Base-by-base conservation (phyloP, 2,888 invertebrate species). In the Elaeidobius kamerunicus region DNA sequence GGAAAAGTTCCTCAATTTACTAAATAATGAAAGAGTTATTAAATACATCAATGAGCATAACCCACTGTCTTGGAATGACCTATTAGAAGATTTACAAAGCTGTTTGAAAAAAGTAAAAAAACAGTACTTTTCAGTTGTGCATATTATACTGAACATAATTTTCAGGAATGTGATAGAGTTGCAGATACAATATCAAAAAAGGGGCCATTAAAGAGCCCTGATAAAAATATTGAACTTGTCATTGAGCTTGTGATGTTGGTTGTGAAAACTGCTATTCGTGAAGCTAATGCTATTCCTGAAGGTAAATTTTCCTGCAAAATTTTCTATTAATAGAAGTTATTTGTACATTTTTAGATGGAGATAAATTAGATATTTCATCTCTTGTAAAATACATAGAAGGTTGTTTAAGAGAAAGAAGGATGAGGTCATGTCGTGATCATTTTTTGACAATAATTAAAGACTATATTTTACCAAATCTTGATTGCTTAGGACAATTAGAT, bases 391-490 rank as follows among this genome's bases (percentile, higher is more conserved):
- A 62, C 52, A 60, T 66, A 35, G 49, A 63, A 11, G 60, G 64
- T 2, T 64, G 62, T 50, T 58, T 67, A 43, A 58, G 57, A 30
- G 62, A 64, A 28, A 51, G 50, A 17, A 52, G 30, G 50, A 65
- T 62, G 70, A 69, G 61, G 56, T 62, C 62, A 51, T 68, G 63
- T 57, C 68, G 79, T 44, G 76, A 78, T 65, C 74, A 76, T 15
- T 84, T 83, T 65, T 63, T 84, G 34, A 73, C 68, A 55, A 70
- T 83, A 43, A 63, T 85, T 23, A 74, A 74, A 55, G 78, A 79
- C 64, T 69, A 78, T 67, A 71, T 85, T 45, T 65, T 85, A 32
- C 66, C 76, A 7, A 73, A 74, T 65, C 71, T 76, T 53, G 65
- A 75, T 61, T 80, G 80, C 63, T 71, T 79, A 61, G 73, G 75